Conservation (phyloP, 2,888 invertebrate genomes). For the Pollenia griseotomentosa region DNA sequence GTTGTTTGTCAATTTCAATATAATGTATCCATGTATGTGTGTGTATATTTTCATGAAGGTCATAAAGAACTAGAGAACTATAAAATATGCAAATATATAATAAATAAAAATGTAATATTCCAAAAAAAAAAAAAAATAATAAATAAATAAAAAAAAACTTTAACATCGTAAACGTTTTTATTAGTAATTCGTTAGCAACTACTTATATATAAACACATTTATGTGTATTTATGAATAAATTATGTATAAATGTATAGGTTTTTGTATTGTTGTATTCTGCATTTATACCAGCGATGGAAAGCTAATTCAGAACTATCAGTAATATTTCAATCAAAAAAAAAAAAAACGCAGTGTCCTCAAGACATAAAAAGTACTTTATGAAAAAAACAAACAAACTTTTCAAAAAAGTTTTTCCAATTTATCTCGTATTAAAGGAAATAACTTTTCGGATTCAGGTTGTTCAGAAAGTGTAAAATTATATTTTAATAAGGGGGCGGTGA, state of each 20-base stretch:
- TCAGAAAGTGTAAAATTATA: too few species aligned
- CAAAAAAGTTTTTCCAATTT: too few species aligned
- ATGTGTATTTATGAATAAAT: not conserved
- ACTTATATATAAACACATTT: not conserved
- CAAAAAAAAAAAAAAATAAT: not conserved
- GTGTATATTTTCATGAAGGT: conserved; percentile 3
- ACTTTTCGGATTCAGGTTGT: too few species aligned
- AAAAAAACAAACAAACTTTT: too few species aligned
- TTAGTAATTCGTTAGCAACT: conserved; percentile 22
- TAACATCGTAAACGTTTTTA: conserved; percentile 14
- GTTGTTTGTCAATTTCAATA: not conserved
- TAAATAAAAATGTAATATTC: not conserved
- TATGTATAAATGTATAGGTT: not conserved
- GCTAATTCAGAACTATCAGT: too few species aligned
- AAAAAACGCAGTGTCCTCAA: too few species aligned
- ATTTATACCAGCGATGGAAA: too few species aligned
- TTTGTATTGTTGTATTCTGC: not conserved
- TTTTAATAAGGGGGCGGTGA: too few species aligned
- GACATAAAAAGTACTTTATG: too few species aligned
- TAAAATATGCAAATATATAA: conserved; percentile 24
- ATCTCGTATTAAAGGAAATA: too few species aligned
- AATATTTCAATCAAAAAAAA: too few species aligned
- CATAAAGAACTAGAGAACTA: conserved; percentile 14
- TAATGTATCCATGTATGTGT: not conserved
- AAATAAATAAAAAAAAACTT: not conserved